Percentiles rank a stretch among this genome's conserved stretches.
Evolutionary conservation across 2,113 vertebrate genomes (phyloP).

Genomic region (Tragulus kanchil): DNA sequence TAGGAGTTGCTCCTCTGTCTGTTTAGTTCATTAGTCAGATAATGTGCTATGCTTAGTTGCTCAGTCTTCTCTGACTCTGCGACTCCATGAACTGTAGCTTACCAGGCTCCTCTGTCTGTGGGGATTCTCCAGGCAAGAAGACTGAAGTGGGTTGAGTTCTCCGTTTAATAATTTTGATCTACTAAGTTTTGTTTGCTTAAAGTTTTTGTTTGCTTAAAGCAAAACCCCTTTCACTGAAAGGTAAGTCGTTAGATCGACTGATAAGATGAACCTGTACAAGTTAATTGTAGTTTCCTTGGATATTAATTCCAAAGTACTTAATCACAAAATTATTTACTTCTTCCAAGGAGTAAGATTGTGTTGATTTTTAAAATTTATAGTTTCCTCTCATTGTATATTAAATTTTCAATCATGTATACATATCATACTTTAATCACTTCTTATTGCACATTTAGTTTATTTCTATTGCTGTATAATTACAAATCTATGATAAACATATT

Average conservation of each 20-base stretch:
- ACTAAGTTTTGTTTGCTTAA: slow-evolving; percentile 44
- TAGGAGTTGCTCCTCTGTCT: neutral
- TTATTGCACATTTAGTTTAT: slow-evolving; percentile 6
- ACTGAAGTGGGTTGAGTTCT: too few species aligned
- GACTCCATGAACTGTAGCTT: too few species aligned
- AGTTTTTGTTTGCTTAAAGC: slow-evolving; percentile 59
- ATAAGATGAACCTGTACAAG: neutral
- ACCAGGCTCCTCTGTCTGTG: too few species aligned
- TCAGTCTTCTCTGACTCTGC: too few species aligned
- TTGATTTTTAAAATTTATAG: neutral
- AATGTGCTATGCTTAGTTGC: too few species aligned
- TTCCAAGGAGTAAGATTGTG: slow-evolving; percentile 22
- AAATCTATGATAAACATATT: neutral
- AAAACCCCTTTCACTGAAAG: slow-evolving; percentile 43
- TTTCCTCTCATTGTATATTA: neutral
- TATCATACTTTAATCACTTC: slow-evolving; percentile 7
- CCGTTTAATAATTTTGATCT: slow-evolving; percentile 10
- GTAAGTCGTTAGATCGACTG: neutral
- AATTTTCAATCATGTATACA: neutral
- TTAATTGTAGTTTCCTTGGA: slow-evolving; percentile 44
- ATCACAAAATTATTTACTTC: neutral
- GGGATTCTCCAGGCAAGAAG: too few species aligned
- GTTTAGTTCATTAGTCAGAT: neutral
- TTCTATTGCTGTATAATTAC: neutral
- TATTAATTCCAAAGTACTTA: slow-evolving; percentile 41